These are phyloP conservation scores for Nesogale talazaci DNA, from an alignment of 2,113 vertebrate genomes.

Conservation along the genomic window DNA sequence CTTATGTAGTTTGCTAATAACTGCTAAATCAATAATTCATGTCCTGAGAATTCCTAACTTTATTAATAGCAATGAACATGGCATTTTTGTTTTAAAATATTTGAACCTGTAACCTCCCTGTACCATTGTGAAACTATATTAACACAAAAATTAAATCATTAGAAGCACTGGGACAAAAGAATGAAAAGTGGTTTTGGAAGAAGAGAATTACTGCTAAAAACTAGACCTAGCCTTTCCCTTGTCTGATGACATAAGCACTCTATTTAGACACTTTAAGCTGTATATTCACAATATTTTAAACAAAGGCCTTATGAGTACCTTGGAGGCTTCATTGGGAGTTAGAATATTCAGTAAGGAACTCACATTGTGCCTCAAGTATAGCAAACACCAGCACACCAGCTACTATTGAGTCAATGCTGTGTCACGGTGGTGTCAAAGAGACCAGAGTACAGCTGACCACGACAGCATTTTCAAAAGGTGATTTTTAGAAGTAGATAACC, in stretches of 20 bases:
- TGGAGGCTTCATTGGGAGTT: not conserved
- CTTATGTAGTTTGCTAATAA: constrained; percentile 16
- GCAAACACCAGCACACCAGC: not conserved
- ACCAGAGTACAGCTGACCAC: too few relatives aligned
- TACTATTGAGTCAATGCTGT: not conserved
- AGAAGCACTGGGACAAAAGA: not conserved
- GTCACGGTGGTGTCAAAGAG: too few relatives aligned
- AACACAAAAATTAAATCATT: constrained; percentile 7
- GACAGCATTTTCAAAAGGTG: too few relatives aligned
- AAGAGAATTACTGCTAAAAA: not conserved
- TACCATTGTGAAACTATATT: not conserved
- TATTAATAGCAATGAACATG: not conserved
- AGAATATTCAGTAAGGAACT: not conserved
- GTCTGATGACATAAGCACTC: not conserved
- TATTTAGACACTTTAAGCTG: not conserved
- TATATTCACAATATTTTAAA: not conserved
- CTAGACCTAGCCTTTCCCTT: not conserved
- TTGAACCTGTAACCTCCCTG: not conserved
- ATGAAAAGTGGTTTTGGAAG: not conserved
- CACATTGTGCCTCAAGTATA: not conserved
- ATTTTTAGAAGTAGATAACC: too few relatives aligned
- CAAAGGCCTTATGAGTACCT: not conserved
- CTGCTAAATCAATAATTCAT: constrained; percentile 5
- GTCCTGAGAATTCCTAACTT: not conserved
- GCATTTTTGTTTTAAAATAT: constrained; percentile 31